Evolutionary conservation across 2,888 invertebrate genomes (phyloP).

Genomic region (Chesias legatella): DNA sequence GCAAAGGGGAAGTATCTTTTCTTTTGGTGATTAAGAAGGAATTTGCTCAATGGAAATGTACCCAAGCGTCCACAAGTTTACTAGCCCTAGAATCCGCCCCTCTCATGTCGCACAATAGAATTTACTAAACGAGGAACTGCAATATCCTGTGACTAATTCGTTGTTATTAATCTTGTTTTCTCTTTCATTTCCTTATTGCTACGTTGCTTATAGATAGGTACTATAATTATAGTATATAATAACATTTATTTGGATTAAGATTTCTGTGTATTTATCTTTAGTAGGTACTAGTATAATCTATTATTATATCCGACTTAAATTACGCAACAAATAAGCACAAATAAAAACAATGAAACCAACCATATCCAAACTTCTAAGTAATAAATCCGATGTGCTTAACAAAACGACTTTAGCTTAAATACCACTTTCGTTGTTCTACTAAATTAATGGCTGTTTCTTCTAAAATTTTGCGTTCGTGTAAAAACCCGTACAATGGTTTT

Average conservation of each 20-base stretch:
- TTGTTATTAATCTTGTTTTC: slow-evolving; percentile 62
- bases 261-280: too few relatives aligned
- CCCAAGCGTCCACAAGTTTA: not conserved
- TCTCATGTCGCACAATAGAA: slow-evolving; percentile 44
- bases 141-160: slow-evolving; percentile 67
- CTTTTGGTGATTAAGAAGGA: too few relatives aligned
- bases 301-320: too few relatives aligned
- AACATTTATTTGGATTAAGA: too few relatives aligned
- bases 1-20: too few relatives aligned
- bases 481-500: slow-evolving; percentile 4
- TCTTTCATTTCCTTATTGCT: slow-evolving; percentile 37
- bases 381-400: slow-evolving; percentile 29
- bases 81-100: slow-evolving; percentile 10
- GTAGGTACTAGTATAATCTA: too few relatives aligned
- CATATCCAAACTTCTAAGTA: slow-evolving; percentile 23
- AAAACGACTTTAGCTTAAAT: slow-evolving; percentile 27
- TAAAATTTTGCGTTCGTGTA: slow-evolving; percentile 21
- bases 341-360: slow-evolving; percentile 5
- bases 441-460: slow-evolving; percentile 25
- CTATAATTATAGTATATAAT: too few relatives aligned
- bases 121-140: slow-evolving; percentile 65
- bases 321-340: too few relatives aligned
- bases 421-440: slow-evolving; percentile 25
- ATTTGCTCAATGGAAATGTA: too few relatives aligned
- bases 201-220: not conserved